phyloP scores from a whole-genome alignment of 2,888 invertebrate genomes.

The Apeira syringaria region DNA sequence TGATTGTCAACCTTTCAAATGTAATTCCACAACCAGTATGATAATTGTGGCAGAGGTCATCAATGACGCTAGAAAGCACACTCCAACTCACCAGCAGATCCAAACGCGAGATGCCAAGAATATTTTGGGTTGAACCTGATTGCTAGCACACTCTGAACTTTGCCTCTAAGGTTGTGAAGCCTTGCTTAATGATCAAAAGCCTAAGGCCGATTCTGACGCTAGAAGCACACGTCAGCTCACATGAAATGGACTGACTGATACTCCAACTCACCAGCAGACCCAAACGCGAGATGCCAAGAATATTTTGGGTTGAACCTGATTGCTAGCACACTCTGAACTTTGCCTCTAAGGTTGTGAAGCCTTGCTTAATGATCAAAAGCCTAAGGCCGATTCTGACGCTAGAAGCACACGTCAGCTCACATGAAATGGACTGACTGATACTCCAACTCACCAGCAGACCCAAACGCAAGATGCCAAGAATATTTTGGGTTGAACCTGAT shows the following conservation, averaged over 20 bases:
- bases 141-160: conserved; percentile 98
- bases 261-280: conserved; percentile 89
- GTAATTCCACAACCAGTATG: too few species aligned
- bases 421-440: conserved; percentile 99
- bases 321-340: conserved; percentile 98
- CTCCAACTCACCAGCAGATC: conserved; percentile 90
- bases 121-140: conserved; percentile 88
- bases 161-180: conserved; percentile 94
- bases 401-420: conserved; percentile 94
- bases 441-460: conserved; percentile 90
- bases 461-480: conserved; percentile 95
- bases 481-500: conserved; percentile 88
- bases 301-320: conserved; percentile 88
- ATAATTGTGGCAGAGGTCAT: too few species aligned
- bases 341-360: conserved; percentile 94
- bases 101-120: conserved; percentile 95
- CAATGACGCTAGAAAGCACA: too few species aligned
- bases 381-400: conserved; percentile 97
- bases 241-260: conserved; percentile 99
- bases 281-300: conserved; percentile 95
- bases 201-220: conserved; percentile 97
- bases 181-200: conserved; percentile 93
- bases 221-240: conserved; percentile 94
- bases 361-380: conserved; percentile 93
- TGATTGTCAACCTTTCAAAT: too few species aligned